Percentiles rank a stretch among this genome's conserved stretches.
phyloP scores from a whole-genome alignment of 2,797 vertebrate genomes.

The Melanogrammus aeglefinus region DNA sequence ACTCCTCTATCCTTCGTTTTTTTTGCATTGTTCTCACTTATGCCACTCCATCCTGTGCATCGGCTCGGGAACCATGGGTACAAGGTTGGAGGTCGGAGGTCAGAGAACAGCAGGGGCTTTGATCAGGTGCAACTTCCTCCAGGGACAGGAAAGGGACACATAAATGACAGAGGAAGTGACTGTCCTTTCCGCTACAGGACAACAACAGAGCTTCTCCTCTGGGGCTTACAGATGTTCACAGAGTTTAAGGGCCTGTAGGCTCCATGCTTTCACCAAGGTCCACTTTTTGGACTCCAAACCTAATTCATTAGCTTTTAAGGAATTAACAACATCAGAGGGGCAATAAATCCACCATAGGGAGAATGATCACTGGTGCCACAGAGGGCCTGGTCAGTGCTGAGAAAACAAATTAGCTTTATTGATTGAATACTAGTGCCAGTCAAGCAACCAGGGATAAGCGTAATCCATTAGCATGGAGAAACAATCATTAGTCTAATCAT shows the following conservation, averaged over 20 bases:
- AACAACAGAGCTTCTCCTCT: background rate
- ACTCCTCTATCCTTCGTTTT: background rate
- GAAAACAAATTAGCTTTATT: background rate
- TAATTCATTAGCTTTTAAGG: constrained; percentile 10
- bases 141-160: constrained; percentile 51
- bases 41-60: constrained; percentile 34
- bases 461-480: constrained; percentile 56
- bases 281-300: background rate
- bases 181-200: constrained; percentile 1
- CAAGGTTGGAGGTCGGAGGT: constrained; percentile 49
- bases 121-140: constrained; percentile 52
- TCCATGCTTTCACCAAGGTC: background rate
- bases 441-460: constrained; percentile 43
- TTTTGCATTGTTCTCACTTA: constrained; percentile 1
- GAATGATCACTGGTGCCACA: constrained; percentile 2
- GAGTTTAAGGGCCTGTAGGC: background rate
- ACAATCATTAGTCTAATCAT: constrained; percentile 58
- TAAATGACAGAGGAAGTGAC: constrained; percentile 21
- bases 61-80: constrained; percentile 32
- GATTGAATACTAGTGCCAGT: background rate
- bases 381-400: background rate
- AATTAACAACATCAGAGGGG: constrained; percentile 26
- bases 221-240: background rate
- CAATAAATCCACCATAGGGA: constrained; percentile 37
- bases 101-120: constrained; percentile 49